Conservation (phyloP, 2,113 vertebrate genomes). For the Riparia riparia region DNA sequence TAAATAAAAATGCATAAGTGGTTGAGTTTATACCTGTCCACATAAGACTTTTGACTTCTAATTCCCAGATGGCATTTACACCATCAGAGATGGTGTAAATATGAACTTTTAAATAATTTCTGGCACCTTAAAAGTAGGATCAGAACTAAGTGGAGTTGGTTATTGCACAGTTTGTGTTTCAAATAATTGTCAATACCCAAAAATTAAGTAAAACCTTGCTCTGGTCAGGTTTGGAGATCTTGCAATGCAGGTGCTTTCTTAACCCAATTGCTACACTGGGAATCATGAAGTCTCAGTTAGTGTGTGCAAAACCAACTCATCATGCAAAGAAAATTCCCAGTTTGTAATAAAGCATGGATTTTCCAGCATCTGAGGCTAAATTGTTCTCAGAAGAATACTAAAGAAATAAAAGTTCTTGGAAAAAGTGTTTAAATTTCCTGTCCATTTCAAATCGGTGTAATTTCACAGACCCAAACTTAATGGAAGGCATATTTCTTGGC, state of each 20-base stretch:
- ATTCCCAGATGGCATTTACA: background rate
- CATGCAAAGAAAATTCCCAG: conserved; percentile 62
- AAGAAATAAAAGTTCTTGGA: conserved; percentile 50
- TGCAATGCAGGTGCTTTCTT: conserved; percentile 70
- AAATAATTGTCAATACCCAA: conserved; percentile 23
- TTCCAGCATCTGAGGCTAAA: conserved; percentile 65
- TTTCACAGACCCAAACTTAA: conserved; percentile 42
- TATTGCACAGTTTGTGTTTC: background rate
- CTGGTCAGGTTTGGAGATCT: background rate
- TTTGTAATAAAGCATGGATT: conserved; percentile 64
- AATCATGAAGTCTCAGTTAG: conserved; percentile 67
- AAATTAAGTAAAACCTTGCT: conserved; percentile 17
- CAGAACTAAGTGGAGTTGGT: background rate
- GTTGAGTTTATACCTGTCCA: background rate
- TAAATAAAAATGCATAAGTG: background rate
- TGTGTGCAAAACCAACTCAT: conserved; percentile 62
- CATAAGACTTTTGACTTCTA: background rate
- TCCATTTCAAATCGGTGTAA: conserved; percentile 58
- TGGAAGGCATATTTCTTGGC: conserved; percentile 58
- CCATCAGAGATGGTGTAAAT: background rate
- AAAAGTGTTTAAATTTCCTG: conserved; percentile 74
- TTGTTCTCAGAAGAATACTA: conserved; percentile 68
- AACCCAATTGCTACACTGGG: conserved; percentile 44
- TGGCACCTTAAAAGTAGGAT: background rate
- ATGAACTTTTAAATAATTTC: background rate